Percentiles rank a stretch among this genome's conserved stretches.
These are phyloP conservation scores for Troides aeacus DNA, from an alignment of 2,888 invertebrate genomes.

Conservation along the genomic window DNA sequence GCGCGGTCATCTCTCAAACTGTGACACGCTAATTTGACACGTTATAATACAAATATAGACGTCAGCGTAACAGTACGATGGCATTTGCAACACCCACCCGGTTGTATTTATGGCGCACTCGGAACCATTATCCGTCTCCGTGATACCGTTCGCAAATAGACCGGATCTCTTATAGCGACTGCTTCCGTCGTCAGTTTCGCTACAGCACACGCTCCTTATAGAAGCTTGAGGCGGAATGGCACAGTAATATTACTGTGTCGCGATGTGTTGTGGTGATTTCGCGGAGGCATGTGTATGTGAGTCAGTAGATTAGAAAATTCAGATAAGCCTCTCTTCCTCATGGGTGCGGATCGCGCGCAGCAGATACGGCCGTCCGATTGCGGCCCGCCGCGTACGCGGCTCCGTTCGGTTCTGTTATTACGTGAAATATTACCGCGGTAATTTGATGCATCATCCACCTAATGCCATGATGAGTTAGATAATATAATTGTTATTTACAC, in stretches of 20 bases:
- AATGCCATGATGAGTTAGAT: no score
- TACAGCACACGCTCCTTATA: background rate
- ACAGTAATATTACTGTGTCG: constrained; percentile 8
- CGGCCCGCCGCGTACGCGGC: constrained; percentile 51
- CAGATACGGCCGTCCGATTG: constrained; percentile 64
- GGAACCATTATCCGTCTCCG: constrained; percentile 39
- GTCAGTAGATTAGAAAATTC: constrained; percentile 64
- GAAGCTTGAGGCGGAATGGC: background rate
- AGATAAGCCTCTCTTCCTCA: constrained; percentile 68
- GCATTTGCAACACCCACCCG: constrained; percentile 49
- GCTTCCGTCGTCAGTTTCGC: background rate
- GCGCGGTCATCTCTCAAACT: constrained; percentile 27
- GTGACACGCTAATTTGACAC: constrained; percentile 32
- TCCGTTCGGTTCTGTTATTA: constrained; percentile 49
- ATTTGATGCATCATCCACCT: constrained; percentile 21
- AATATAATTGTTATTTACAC: no score
- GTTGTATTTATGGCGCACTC: constrained; percentile 41
- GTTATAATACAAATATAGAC: constrained; percentile 42
- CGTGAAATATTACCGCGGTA: constrained; percentile 37
- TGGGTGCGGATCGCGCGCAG: constrained; percentile 62
- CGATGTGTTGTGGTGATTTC: constrained; percentile 46
- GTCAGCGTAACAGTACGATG: constrained; percentile 43
- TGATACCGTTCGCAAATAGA: constrained; percentile 23
- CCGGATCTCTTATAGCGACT: constrained; percentile 4
- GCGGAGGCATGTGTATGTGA: constrained; percentile 49